Conservation (phyloP, 2,888 invertebrate genomes). For the Dasysyrphus tricinctus region DNA sequence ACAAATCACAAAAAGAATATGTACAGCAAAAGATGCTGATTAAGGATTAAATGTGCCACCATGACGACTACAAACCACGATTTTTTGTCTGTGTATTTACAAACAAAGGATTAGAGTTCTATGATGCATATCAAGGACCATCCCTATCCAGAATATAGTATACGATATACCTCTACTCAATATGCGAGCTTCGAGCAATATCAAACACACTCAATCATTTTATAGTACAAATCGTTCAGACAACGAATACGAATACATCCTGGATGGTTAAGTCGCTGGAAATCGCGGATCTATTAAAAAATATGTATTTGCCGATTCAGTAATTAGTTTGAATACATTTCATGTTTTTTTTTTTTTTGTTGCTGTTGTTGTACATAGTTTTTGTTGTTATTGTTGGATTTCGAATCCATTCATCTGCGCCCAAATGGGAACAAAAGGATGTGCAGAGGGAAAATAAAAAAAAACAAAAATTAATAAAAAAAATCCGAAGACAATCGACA, state of each 20-base stretch:
- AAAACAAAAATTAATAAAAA: constrained; percentile 3
- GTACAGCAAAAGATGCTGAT: constrained; percentile 58
- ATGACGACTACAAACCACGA: constrained; percentile 37
- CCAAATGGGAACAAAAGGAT: constrained; percentile 54
- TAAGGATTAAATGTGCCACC: constrained; percentile 55
- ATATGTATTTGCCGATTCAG: constrained; percentile 72
- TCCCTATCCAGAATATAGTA: not conserved
- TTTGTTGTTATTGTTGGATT: constrained; percentile 16
- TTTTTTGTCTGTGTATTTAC: constrained; percentile 50
- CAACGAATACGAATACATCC: not conserved
- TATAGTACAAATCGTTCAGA: constrained; percentile 29
- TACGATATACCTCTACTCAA: not conserved
- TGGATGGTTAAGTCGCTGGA: constrained; percentile 44
- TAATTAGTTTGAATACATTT: constrained; percentile 65
- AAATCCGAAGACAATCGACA: constrained; percentile 58
- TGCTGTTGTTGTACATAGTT: no score
- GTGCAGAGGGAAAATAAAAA: constrained; percentile 13
- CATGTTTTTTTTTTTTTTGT: no score
- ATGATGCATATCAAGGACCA: constrained; percentile 49
- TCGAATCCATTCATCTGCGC: constrained; percentile 30
- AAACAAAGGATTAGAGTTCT: constrained; percentile 64
- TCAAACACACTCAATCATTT: constrained; percentile 24
- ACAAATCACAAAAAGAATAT: constrained; percentile 59
- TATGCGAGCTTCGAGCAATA: constrained; percentile 35
- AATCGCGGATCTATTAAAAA: constrained; percentile 69